phyloP scores from a whole-genome alignment of 2,888 invertebrate species.

The Julus scanicus region DNA sequence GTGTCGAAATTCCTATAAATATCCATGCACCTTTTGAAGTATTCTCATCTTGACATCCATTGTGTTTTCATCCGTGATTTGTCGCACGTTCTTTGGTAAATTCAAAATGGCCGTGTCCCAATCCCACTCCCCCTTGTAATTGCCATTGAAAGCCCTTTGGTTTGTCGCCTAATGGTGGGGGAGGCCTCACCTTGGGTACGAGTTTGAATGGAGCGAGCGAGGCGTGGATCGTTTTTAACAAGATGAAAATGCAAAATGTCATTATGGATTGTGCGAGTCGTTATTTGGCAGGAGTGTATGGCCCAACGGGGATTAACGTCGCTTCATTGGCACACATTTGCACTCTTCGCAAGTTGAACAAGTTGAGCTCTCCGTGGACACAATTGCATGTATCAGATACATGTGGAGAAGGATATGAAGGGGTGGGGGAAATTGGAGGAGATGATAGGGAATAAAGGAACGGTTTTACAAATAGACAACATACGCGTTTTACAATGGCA shows the following conservation, averaged over 20 bases:
- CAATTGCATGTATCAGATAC: background rate
- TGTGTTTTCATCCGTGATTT: background rate
- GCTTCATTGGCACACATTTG: background rate
- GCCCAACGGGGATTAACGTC: background rate
- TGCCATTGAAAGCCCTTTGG: background rate
- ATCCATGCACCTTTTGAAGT: too few species aligned
- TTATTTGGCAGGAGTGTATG: background rate
- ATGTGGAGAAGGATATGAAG: background rate
- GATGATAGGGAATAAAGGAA: background rate
- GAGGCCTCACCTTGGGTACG: background rate
- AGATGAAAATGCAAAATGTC: conserved; percentile 1
- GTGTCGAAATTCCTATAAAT: too few species aligned
- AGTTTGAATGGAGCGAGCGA: background rate
- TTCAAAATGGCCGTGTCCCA: background rate
- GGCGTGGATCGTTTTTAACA: conserved; percentile 1
- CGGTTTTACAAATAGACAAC: background rate
- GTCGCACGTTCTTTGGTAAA: background rate
- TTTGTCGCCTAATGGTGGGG: background rate
- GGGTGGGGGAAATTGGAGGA: background rate
- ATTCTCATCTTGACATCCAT: background rate
- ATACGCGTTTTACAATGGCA: background rate
- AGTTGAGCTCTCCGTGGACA: background rate
- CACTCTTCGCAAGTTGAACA: background rate
- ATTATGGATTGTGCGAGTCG: background rate
- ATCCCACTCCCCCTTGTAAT: background rate